phyloP scores from a whole-genome alignment of 2,113 vertebrate species.

The Bambusicola thoracicus region DNA sequence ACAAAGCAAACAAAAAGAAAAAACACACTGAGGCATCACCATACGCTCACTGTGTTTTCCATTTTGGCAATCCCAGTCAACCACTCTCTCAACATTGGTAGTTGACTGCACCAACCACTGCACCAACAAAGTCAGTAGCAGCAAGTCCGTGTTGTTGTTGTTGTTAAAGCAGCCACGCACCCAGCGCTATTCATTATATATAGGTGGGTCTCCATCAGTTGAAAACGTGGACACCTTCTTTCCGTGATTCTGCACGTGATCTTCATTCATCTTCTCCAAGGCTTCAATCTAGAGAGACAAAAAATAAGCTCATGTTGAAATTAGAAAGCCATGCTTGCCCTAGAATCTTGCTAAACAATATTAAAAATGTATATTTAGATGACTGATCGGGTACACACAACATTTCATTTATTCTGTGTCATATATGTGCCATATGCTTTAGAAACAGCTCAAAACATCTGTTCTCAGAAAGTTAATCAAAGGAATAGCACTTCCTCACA shows the following conservation, averaged over 20 bases:
- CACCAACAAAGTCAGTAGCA: conserved; percentile 53
- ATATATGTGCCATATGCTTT: accelerated
- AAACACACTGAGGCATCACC: conserved; percentile 63
- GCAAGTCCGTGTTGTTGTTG: background rate
- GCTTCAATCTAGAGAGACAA: conserved; percentile 86
- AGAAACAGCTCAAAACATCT: background rate
- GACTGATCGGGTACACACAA: background rate
- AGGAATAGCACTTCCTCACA: background rate
- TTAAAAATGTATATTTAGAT: background rate
- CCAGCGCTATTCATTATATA: conserved; percentile 70
- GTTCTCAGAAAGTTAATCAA: background rate
- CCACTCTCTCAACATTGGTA: conserved; percentile 22
- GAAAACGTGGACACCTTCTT: conserved; percentile 82
- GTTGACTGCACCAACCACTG: conserved; percentile 64
- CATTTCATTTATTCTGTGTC: background rate
- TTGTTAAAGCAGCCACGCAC: background rate
- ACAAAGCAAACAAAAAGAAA: background rate
- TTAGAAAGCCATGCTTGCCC: background rate
- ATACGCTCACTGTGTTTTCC: conserved; percentile 51
- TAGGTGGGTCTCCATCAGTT: conserved; percentile 80
- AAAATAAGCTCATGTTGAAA: background rate
- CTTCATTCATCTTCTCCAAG: conserved; percentile 94
- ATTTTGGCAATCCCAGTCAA: conserved; percentile 57
- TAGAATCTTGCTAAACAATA: background rate
- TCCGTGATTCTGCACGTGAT: conserved; percentile 89